Evolutionary conservation across 2,113 vertebrate genomes (phyloP).

Genomic region (Myotis davidii): DNA sequence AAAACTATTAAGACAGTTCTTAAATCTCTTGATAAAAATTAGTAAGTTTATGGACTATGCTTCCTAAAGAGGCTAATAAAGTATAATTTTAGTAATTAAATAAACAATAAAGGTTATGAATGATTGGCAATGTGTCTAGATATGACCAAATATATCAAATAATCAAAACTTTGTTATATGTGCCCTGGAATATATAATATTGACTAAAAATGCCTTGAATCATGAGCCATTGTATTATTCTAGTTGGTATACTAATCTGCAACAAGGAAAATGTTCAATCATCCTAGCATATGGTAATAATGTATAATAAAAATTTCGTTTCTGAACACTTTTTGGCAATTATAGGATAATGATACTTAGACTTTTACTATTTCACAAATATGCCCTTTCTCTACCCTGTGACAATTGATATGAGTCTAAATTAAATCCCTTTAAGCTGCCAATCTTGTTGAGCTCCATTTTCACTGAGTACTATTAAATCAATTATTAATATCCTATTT

Average conservation of each 20-base stretch:
- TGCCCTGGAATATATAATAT: background rate
- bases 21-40: background rate
- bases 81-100: background rate
- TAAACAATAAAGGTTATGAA: background rate
- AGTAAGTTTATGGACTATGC: background rate
- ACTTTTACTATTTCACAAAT: background rate
- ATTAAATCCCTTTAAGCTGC: background rate
- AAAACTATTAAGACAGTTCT: background rate
- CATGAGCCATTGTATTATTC: background rate
- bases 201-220: background rate
- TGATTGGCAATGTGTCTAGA: background rate
- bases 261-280: background rate
- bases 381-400: background rate
- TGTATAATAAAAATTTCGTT: background rate
- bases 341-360: background rate
- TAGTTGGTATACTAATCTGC: background rate
- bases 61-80: background rate
- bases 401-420: conserved; percentile 3
- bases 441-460: background rate
- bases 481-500: conserved; percentile 45
- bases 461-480: conserved; percentile 47
- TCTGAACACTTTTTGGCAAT: background rate
- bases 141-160: background rate
- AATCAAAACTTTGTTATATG: background rate
- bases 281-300: background rate